Evolutionary conservation across 2,888 invertebrate species (phyloP).

Genomic region (Barypeithes pellucidus): DNA sequence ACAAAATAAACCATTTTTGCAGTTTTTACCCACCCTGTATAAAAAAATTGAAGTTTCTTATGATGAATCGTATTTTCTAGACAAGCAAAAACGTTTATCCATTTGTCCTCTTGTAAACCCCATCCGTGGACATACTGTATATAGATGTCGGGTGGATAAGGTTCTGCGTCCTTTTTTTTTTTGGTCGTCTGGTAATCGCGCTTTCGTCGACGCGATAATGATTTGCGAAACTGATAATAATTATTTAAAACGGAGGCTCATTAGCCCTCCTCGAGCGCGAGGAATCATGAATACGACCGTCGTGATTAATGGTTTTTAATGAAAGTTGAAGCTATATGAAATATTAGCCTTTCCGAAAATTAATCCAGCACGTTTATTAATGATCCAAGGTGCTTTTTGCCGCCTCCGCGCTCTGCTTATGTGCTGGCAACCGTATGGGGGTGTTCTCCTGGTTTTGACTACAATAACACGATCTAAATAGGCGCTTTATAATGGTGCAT

Average conservation of each 20-base stretch:
- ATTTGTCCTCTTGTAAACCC: too few relatives aligned
- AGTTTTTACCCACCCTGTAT: too few relatives aligned
- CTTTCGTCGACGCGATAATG: constrained; percentile 36
- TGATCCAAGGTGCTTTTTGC: constrained; percentile 34
- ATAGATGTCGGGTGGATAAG: too few relatives aligned
- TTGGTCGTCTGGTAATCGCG: constrained; percentile 34
- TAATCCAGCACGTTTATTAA: constrained; percentile 42
- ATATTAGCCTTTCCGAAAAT: constrained; percentile 46
- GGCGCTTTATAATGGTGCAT: neutral
- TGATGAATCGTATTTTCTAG: too few relatives aligned
- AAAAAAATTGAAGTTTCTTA: too few relatives aligned
- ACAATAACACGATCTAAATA: neutral
- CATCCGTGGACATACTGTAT: too few relatives aligned
- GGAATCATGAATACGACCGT: constrained; percentile 34
- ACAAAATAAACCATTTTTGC: too few relatives aligned
- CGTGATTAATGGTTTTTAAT: constrained; percentile 48
- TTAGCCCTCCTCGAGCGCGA: constrained; percentile 33
- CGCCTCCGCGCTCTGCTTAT: constrained; percentile 2
- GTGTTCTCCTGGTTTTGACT: neutral
- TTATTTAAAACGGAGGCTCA: constrained; percentile 46
- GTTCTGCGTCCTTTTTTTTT: too few relatives aligned
- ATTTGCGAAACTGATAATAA: constrained; percentile 50
- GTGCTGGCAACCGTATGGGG: constrained; percentile 7
- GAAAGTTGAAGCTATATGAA: constrained; percentile 40
- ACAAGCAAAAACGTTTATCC: too few relatives aligned